phyloP scores from a whole-genome alignment of 2,797 vertebrate genomes.

The Agapornis canus region DNA sequence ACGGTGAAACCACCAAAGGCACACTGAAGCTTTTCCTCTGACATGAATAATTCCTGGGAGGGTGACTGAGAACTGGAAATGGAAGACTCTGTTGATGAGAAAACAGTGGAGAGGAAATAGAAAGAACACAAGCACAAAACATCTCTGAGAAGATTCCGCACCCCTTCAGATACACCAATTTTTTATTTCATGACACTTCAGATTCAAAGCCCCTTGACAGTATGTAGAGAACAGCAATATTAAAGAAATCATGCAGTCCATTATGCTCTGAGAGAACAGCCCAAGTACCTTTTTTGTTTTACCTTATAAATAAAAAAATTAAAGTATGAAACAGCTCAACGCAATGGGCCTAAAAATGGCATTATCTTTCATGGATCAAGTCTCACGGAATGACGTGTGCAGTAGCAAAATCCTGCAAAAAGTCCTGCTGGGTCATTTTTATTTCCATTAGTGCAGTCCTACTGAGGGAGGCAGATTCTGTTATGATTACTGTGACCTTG shows the following conservation, averaged over 20 bases:
- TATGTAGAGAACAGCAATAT: background rate
- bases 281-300: background rate
- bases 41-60: background rate
- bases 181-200: background rate
- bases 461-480: background rate
- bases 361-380: background rate
- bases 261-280: background rate
- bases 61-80: background rate
- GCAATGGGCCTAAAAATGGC: background rate
- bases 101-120: background rate
- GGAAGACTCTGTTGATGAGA: background rate
- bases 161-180: background rate
- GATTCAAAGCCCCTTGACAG: background rate
- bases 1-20: background rate
- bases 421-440: background rate
- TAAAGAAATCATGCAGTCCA: background rate
- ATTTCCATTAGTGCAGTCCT: background rate
- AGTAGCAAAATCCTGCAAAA: slow-evolving; percentile 10
- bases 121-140: background rate
- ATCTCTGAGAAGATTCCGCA: background rate
- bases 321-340: background rate
- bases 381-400: background rate
- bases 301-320: background rate
- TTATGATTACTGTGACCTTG: slow-evolving; percentile 2
- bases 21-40: background rate